Base-by-base conservation (phyloP, 2,113 vertebrate species). In the Arenaria interpres region DNA sequence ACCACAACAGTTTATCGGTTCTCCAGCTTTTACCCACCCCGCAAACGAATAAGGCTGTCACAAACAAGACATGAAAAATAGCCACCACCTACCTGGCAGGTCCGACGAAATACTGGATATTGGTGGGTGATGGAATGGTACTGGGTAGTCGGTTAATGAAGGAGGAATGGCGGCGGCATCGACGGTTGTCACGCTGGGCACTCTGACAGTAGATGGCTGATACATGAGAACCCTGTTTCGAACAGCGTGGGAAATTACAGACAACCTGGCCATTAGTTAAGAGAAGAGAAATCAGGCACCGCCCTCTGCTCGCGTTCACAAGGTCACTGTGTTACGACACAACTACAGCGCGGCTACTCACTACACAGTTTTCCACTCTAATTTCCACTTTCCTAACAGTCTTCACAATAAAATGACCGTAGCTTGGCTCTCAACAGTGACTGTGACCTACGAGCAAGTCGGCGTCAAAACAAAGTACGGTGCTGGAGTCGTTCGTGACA, bases 71-170 rank as follows among this genome's bases (percentile, higher is more conserved):
- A 14, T 11, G 0, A 94, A 85, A 96, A 89, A 37, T 16, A 56
- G 15, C 14, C 45, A 78, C 8, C 60, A 98, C 98, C 96, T 98
- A 99, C 99, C 99, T 98, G 99, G 99, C 98, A 99, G 98, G 74
- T 99, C 99, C 74, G 99, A 98, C 46, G 99, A 98, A 96, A 99
- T 98, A 90, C 98, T 97, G 91, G 99, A 98, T 83, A 99, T 98
- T 81, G 98, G 97, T 43, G 99, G 98, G 15, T 99, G 98, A 84
- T 99, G 99, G 98, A 99, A 99, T 97, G 99, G 99, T 89, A 99
- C 99, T 57, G 99, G 98, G 94, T 99, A 99, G 97, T 99, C 99
- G 27, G 99, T 97, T 64, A 99, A 97, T 6, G 99, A 98, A 28
- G 99, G 98, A 85, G 98, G 98, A 94, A 99, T 96, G 95, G 99